Conservation (phyloP, 2,797 vertebrate genomes). For the Gymnocypris eckloni region DNA sequence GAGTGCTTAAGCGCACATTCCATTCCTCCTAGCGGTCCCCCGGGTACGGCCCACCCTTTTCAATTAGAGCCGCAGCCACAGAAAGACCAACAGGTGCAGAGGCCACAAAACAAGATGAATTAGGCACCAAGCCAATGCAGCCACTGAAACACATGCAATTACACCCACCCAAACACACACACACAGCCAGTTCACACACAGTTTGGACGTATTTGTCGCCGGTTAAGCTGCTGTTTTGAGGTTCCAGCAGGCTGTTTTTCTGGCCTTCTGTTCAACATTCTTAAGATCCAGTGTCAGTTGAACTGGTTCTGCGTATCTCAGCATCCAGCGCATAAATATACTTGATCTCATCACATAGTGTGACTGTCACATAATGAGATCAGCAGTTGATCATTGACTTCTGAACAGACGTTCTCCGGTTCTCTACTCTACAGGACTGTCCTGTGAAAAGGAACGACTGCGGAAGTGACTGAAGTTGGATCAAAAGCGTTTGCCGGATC, state of each 20-base stretch:
- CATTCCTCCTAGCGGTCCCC: conserved; percentile 67
- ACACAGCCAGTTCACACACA: conserved; percentile 23
- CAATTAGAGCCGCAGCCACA: conserved; percentile 64
- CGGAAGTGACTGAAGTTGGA: conserved; percentile 64
- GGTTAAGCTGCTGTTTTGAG: conserved; percentile 47
- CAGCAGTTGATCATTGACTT: conserved; percentile 23
- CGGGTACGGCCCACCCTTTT: conserved; percentile 63
- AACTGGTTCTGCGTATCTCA: conserved; percentile 32
- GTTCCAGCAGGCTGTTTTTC: conserved; percentile 23
- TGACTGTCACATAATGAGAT: conserved; percentile 41
- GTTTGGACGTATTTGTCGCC: conserved; percentile 36
- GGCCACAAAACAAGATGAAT: conserved; percentile 64
- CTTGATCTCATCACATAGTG: conserved; percentile 40
- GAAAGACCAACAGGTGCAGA: conserved; percentile 72
- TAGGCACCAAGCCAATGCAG: conserved; percentile 61
- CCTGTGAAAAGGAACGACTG: conserved; percentile 12
- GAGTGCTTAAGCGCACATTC: conserved; percentile 68
- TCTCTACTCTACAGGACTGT: neutral
- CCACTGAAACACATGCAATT: conserved; percentile 50
- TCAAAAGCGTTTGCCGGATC: conserved; percentile 71
- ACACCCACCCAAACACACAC: conserved; percentile 40
- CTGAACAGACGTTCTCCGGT: conserved; percentile 19
- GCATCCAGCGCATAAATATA: conserved; percentile 34
- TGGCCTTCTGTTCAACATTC: conserved; percentile 35
- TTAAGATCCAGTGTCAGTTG: conserved; percentile 41